Conservation (phyloP, 2,888 invertebrate species). For the Zygothrica quintamaculata region DNA sequence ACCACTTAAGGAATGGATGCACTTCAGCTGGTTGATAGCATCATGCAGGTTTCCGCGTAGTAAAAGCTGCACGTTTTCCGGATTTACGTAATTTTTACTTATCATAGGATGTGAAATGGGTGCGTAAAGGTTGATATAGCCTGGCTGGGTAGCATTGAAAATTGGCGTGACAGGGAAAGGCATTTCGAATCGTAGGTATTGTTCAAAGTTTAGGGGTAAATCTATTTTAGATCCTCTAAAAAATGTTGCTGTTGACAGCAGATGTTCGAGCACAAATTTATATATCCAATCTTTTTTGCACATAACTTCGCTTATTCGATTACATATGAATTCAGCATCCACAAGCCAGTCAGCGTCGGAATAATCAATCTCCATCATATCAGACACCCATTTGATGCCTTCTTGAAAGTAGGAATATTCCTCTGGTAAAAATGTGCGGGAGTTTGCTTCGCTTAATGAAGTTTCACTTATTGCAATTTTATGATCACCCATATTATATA, state of each 20-base stretch:
- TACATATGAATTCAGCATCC: constrained; percentile 51
- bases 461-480: constrained; percentile 26
- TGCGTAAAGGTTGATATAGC: constrained; percentile 46
- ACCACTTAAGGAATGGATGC: constrained; percentile 45
- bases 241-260: constrained; percentile 56
- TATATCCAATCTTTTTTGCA: constrained; percentile 56
- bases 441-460: not conserved
- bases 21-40: constrained; percentile 37
- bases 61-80: constrained; percentile 56
- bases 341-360: constrained; percentile 46
- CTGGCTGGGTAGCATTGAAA: constrained; percentile 59
- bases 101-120: constrained; percentile 53
- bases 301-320: constrained; percentile 49
- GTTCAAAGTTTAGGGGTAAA: constrained; percentile 54
- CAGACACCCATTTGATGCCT: constrained; percentile 58
- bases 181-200: constrained; percentile 56
- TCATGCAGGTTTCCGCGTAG: constrained; percentile 57
- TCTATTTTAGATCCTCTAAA: constrained; percentile 63
- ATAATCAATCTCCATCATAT: constrained; percentile 53
- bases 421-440: constrained; percentile 28
- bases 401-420: constrained; percentile 47
- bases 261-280: constrained; percentile 40
- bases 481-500: constrained; percentile 27
- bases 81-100: constrained; percentile 52
- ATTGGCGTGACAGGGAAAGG: constrained; percentile 59